Evolutionary conservation across 2,113 vertebrate species (phyloP).

Genomic region (Psophia crepitans): DNA sequence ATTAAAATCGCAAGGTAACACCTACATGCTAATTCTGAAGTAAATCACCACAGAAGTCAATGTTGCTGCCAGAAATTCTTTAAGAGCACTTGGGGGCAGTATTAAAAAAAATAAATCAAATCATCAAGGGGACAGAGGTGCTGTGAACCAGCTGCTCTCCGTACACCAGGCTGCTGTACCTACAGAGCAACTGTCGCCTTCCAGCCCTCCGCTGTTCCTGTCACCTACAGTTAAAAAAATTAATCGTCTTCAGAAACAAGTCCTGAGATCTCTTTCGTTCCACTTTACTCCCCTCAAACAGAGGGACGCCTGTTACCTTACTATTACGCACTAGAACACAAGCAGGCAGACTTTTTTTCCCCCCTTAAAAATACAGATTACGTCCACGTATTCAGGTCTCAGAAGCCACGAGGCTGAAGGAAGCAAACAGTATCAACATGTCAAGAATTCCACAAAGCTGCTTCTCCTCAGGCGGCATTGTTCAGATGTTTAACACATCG

Average conservation of each 20-base stretch:
- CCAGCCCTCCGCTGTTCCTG: no score
- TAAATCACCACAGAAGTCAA: neutral
- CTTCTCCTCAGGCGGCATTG: neutral
- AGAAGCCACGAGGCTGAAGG: neutral
- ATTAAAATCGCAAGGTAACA: neutral
- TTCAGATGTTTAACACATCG: accelerated
- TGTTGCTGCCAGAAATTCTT: neutral
- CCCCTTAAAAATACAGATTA: neutral
- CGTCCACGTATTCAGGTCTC: accelerated
- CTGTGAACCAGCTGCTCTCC: neutral
- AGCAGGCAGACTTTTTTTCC: neutral
- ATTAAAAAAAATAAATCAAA: neutral
- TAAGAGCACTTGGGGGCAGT: neutral
- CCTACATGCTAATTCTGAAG: neutral
- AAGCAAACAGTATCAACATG: accelerated
- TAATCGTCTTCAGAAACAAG: neutral
- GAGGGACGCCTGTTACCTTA: neutral
- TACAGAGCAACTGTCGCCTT: neutral
- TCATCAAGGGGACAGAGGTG: neutral
- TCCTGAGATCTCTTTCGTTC: neutral
- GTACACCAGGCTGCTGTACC: neutral
- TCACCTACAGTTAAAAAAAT: neutral
- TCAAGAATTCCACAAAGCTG: neutral
- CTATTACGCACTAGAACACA: neutral
- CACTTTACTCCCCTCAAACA: neutral